Evolutionary conservation across 2,888 invertebrate species (phyloP), one percentile per base, ranked within the genome.

Genomic region (Rhimphoctona megacephalus): DNA sequence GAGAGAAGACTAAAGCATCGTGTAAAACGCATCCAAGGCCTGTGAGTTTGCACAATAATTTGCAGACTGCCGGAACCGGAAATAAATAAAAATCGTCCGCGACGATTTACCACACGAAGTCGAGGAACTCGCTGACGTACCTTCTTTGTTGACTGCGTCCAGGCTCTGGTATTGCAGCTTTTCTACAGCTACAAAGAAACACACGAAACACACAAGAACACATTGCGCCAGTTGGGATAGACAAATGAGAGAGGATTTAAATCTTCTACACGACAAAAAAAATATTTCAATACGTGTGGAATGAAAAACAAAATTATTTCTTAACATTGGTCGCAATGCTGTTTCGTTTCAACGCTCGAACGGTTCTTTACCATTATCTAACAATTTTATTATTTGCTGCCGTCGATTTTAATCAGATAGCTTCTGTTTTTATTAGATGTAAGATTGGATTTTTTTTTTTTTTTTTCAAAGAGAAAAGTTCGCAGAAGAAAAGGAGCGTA

Each of bases 61-160:
- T 70, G 49, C 49, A 33, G 70, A 49, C 61, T 36, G 43, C 64
- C 6, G 25, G 70, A 70, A 46, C 43, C 46, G 39, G 46, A 17
- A 43, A 57, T 36, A 22, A 17, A 43, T 39, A n/a, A 33, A 22
- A 25, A 70, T 80, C 67, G 78, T 54, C 22, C 36, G n/a, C 30
- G 46, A 57, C 39, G 46, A 79, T 36, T n/a, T 6, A 22, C 52
- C 25, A 17, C 25, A 72, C 25, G 52, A 49, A 72, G 30, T 66
- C 70, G 80, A 76, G 52, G 76, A 77, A 78, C 66, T 81, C 80
- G 86, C 30, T 89, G 90, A 94, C 95, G 93, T 95, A 96, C 96
- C 96, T 96, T 96, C 95, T 92, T 95, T 95, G 94, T 96, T 95
- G 93, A 96, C 96, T 93, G 96, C 95, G 94, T 96, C 96, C 95